Conservation (phyloP, 92 coral and sea anemone genomes). For the Diadumene lineata region DNA sequence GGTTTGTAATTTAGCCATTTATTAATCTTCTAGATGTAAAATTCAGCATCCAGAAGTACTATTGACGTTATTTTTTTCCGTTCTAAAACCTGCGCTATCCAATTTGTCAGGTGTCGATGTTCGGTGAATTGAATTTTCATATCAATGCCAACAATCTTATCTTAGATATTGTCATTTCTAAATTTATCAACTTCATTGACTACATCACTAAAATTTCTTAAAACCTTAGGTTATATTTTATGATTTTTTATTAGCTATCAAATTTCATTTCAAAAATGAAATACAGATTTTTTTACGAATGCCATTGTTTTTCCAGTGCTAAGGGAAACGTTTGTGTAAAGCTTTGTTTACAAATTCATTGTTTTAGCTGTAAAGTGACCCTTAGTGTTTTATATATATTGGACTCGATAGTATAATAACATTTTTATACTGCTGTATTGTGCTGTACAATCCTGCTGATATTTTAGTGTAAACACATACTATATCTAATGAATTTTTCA, state of each 20-base stretch:
- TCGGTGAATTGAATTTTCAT: not conserved
- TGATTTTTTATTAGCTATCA: not conserved
- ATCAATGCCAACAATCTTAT: too few relatives aligned
- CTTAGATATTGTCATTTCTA: not conserved
- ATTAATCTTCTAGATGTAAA: not conserved
- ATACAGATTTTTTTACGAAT: too few relatives aligned
- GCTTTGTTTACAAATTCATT: not conserved
- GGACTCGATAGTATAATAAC: not conserved
- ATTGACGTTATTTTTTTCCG: not conserved
- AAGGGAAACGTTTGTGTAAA: not conserved
- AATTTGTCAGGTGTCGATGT: not conserved
- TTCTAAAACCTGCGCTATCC: not conserved
- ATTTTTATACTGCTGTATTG: not conserved
- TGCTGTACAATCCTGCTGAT: too few relatives aligned
- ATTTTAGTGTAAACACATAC: too few relatives aligned
- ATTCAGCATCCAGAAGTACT: not conserved
- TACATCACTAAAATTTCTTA: not conserved
- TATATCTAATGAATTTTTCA: too few relatives aligned
- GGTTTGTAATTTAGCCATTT: not conserved
- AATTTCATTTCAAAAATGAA: too few relatives aligned
- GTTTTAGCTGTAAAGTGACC: not conserved
- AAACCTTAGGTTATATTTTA: not conserved
- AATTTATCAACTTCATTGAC: not conserved
- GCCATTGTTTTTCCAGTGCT: not conserved
- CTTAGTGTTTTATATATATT: not conserved